A percentile compares a stretch with the other conserved stretches of the same genome.
Evolutionary conservation across 64 coral and sea anemone species (phyloP).

Genomic region (Montipora sp.): DNA sequence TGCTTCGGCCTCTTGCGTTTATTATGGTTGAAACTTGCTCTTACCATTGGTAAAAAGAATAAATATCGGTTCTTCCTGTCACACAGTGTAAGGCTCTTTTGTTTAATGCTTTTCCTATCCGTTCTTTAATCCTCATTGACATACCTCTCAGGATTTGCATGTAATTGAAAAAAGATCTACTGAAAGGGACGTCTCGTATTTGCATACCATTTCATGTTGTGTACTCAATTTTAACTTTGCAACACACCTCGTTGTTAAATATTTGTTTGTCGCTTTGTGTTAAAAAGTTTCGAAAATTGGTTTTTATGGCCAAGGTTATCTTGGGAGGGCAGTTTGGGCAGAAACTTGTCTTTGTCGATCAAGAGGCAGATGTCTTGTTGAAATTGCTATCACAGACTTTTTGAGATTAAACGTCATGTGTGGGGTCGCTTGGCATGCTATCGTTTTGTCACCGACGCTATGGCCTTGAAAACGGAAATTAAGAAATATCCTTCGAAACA

Average conservation of each 20-base stretch:
- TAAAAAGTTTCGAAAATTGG: not conserved
- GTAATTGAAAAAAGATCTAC: not conserved
- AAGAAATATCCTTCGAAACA: slow-evolving; percentile 13
- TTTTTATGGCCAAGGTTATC: not conserved
- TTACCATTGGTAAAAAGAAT: not conserved
- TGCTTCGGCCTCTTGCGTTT: not conserved
- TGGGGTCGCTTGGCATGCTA: not conserved
- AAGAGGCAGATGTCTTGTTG: not conserved
- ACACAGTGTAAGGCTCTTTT: not conserved
- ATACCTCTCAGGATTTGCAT: slow-evolving; percentile 25
- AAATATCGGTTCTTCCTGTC: not conserved
- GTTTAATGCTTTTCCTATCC: slow-evolving; percentile 7
- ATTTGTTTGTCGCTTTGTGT: slow-evolving; percentile 18
- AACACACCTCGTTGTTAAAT: slow-evolving; percentile 9
- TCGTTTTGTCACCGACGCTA: not conserved
- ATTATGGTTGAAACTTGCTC: not conserved
- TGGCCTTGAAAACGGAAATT: not conserved
- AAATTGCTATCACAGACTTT: not conserved
- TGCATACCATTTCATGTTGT: slow-evolving; percentile 26
- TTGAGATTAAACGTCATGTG: not conserved
- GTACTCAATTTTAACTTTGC: slow-evolving; percentile 20
- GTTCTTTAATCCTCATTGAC: slow-evolving; percentile 19
- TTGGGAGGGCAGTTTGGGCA: not conserved
- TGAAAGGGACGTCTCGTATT: not conserved
- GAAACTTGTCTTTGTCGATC: not conserved